phyloP scores from a whole-genome alignment of 1,140 invertebrate species.

The Aradophagus sp. region DNA sequence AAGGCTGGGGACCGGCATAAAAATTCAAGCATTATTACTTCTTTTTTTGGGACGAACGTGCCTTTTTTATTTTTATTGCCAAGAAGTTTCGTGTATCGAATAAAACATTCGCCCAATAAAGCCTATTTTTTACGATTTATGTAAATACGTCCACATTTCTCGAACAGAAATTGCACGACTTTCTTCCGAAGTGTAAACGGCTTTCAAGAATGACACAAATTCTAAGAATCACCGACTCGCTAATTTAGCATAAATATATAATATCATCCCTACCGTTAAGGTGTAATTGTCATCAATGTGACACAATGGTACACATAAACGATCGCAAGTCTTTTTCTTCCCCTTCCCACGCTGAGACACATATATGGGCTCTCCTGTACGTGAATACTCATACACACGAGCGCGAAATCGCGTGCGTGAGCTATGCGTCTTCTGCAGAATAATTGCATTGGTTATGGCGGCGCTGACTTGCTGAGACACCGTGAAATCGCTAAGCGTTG shows the following conservation, averaged over 20 bases:
- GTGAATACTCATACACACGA: neutral
- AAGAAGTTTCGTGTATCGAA: neutral
- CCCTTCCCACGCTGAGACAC: conserved; percentile 32
- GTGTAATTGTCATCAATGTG: conserved; percentile 32
- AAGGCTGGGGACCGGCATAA: conserved; percentile 28
- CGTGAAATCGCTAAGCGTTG: conserved; percentile 56
- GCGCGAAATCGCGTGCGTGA: conserved; percentile 29
- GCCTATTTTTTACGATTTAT: conserved; percentile 2
- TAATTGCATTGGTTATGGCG: conserved; percentile 57
- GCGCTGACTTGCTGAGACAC: conserved; percentile 55
- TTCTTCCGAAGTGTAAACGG: too few species aligned
- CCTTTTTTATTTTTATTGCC: conserved; percentile 19
- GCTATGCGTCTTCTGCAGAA: conserved; percentile 29
- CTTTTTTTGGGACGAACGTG: conserved; percentile 17
- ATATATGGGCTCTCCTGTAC: conserved; percentile 21
- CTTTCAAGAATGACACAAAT: too few species aligned
- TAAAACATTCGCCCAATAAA: conserved; percentile 4
- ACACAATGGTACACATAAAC: conserved; percentile 37
- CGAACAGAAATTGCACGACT: conserved; percentile 6
- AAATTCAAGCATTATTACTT: conserved; percentile 33
- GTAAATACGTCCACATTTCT: neutral
- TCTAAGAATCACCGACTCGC: too few species aligned
- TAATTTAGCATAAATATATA: too few species aligned
- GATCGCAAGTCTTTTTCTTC: conserved; percentile 9
- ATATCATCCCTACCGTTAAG: conserved; percentile 5